Evolutionary conservation across 2,888 invertebrate species (phyloP), one percentile per base, ranked within the genome.

Genomic region (Baronia brevicornis): DNA sequence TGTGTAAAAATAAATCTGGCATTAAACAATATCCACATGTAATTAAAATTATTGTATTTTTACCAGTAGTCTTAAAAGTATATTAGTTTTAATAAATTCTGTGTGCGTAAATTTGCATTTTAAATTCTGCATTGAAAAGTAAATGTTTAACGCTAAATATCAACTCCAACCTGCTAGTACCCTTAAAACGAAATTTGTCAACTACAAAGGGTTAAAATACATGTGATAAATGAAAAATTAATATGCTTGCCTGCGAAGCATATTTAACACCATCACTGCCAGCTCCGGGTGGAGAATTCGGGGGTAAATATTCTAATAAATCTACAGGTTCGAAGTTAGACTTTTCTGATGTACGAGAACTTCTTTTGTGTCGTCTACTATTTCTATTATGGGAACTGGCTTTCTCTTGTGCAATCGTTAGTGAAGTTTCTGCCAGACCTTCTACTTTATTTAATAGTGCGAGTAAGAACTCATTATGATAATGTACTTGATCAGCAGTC

Each of bases 381-480:
- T 72, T 86, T 51, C 63, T 69, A 33, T 60, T 71, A 31, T 80
- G 77, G 1, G 73, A 62, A 44, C 48, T 73, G 0, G 84, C 61
- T 59, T 82, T 69, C 51, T 84, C 68, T 57, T 86, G 70, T 17
- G 70, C 65, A 44, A 84, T 75, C 5, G 54, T 66, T 27, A 82
- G 68, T 0, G 84, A 79, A 1, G 78, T 65, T 48, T 71, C 85
- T 0, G 82, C 77, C 32, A 82, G 61, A 17, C 77, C 79, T 48
- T 86, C 84, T 0, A 94, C 93, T 84, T 92, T 93, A 52, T 91
- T 90, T 17, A 94, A 79, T 20, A 96, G 80, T 0, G 94, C 93
- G 8, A 94, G 66, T 4, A 96, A 73, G 57, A 96, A 96, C 54
- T 91, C 89, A 71, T 96, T 96, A 65, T 96, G 96, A 31, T 91